Percentiles rank a stretch among this genome's conserved stretches.
phyloP scores from a whole-genome alignment of 2,888 invertebrate species.

The Pachydiplax longipennis region DNA sequence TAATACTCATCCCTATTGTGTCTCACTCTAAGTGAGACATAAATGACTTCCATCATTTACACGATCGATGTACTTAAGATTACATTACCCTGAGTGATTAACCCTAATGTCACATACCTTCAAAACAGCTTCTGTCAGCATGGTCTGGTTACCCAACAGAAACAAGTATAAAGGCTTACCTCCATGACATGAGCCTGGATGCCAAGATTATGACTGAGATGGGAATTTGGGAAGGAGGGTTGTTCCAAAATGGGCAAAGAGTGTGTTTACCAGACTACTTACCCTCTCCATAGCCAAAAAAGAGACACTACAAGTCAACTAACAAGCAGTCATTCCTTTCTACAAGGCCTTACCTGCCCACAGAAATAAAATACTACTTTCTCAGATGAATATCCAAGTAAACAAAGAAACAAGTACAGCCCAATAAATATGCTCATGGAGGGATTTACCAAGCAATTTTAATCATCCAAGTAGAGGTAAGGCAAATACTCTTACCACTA shows the following conservation, averaged over 20 bases:
- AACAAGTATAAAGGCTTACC: slow-evolving; percentile 9
- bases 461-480: background rate
- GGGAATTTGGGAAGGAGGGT: background rate
- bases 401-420: background rate
- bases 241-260: background rate
- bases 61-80: background rate
- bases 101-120: background rate
- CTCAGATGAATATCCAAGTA: slow-evolving; percentile 20
- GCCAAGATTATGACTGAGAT: background rate
- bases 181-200: background rate
- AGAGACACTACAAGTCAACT: background rate
- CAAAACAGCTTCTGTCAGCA: background rate
- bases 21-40: slow-evolving; percentile 9
- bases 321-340: background rate
- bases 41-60: background rate
- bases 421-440: slow-evolving; percentile 1
- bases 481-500: slow-evolving; percentile 11
- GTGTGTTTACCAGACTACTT: background rate
- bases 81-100: background rate
- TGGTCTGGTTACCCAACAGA: background rate
- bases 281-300: background rate
- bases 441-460: background rate
- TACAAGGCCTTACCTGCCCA: slow-evolving; percentile 19
- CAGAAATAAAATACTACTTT: background rate
- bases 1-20: background rate